Conservation (phyloP, 2,888 invertebrate genomes). For the Eupithecia dodoneata region DNA sequence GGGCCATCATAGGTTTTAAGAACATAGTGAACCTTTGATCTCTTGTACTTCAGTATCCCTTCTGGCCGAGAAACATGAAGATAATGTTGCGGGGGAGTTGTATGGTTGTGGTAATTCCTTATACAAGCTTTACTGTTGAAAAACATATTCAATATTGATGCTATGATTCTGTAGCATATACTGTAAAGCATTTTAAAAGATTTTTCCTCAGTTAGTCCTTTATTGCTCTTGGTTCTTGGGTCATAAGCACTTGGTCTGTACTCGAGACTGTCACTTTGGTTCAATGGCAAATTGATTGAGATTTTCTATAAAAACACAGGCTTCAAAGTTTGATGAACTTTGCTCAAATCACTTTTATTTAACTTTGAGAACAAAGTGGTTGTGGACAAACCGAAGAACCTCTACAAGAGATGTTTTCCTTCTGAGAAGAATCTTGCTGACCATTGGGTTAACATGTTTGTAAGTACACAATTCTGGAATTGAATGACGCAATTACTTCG, state of each 20-base stretch:
- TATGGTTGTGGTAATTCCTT: constrained; percentile 26
- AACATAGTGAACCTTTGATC: constrained; percentile 21
- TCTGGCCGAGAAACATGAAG: constrained; percentile 19
- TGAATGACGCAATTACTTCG: not conserved
- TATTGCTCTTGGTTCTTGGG: not conserved
- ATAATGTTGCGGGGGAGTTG: constrained; percentile 12
- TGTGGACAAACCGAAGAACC: too few species aligned
- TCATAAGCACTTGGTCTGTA: not conserved
- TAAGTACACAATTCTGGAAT: not conserved
- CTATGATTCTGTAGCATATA: constrained; percentile 19
- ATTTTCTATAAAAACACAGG: not conserved
- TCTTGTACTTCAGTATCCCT: constrained; percentile 21
- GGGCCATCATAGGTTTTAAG: constrained; percentile 26
- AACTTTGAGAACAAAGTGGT: not conserved
- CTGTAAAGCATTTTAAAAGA: constrained; percentile 18
- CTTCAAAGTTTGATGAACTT: not conserved
- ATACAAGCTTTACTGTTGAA: not conserved
- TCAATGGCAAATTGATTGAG: not conserved
- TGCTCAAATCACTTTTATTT: not conserved
- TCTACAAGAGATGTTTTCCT: not conserved
- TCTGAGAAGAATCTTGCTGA: not conserved
- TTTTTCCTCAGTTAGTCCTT: not conserved
- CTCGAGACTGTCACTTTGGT: not conserved
- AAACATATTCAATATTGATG: constrained; percentile 9
- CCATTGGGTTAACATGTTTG: not conserved